A percentile compares a stretch with the other conserved stretches of the same genome.
Conservation (phyloP, 2,888 invertebrate genomes). For the Rhynchonema sp. region DNA sequence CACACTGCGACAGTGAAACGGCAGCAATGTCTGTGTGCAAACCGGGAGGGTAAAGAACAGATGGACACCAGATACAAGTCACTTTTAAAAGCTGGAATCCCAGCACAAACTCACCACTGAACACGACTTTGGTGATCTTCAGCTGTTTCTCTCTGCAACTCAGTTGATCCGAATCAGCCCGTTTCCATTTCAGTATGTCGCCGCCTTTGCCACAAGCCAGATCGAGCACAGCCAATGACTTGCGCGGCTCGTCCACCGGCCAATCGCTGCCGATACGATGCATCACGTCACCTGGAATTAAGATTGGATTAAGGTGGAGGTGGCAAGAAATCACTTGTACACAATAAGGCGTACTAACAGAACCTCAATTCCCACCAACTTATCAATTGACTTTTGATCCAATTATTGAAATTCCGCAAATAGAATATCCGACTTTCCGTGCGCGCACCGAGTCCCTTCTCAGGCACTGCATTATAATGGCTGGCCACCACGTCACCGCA, state of each 20-base stretch:
- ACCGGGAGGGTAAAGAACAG: background rate
- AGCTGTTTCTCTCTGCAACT: conserved; percentile 9
- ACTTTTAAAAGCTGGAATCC: no score
- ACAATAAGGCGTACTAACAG: no score
- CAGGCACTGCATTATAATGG: conserved; percentile 76
- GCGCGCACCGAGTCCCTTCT: conserved; percentile 57
- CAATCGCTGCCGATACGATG: conserved; percentile 6
- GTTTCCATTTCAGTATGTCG: conserved; percentile 70
- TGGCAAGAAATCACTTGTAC: no score
- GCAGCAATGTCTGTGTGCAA: conserved; percentile 54
- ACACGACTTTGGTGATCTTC: background rate
- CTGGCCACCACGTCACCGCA: no score
- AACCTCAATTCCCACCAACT: conserved; percentile 41
- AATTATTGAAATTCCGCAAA: conserved; percentile 93
- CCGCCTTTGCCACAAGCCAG: conserved; percentile 98
- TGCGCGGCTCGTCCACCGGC: conserved; percentile 4
- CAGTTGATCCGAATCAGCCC: conserved; percentile 13
- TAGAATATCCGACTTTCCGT: conserved; percentile 73
- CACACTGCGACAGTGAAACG: conserved; percentile 73
- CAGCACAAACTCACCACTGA: no score
- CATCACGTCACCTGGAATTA: conserved; percentile 12
- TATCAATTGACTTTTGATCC: conserved; percentile 89
- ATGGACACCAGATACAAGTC: no score
- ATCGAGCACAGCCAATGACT: conserved; percentile 47
- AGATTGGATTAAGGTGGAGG: no score